Percentiles rank a stretch among this genome's conserved stretches.
Conservation (phyloP, 35 echinoderm and acorn worm genomes). For the Apostichopus japonicus region DNA sequence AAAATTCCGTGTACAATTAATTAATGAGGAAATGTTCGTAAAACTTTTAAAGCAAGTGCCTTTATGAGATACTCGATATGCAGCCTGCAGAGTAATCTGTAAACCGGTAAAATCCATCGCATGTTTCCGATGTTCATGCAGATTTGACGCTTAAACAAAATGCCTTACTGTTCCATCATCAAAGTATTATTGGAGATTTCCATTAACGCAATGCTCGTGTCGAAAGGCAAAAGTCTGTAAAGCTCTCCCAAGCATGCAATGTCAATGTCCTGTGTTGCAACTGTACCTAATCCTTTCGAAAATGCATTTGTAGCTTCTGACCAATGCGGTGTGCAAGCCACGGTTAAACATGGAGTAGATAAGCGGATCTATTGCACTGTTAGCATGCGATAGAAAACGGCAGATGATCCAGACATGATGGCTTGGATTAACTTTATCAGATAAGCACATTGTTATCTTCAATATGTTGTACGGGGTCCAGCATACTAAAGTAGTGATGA, state of each 20-base stretch:
- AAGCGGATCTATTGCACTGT: background rate
- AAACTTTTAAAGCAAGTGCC: too few species aligned
- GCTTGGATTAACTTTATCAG: background rate
- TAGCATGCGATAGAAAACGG: background rate
- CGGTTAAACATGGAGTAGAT: conserved; percentile 41
- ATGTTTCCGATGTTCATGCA: too few species aligned
- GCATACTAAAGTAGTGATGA: conserved; percentile 1
- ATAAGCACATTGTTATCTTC: background rate
- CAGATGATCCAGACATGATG: background rate
- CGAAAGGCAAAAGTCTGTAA: too few species aligned
- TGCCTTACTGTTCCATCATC: too few species aligned
- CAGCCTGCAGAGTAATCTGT: too few species aligned
- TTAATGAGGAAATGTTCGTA: too few species aligned
- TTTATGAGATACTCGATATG: too few species aligned
- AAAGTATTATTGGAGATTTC: too few species aligned
- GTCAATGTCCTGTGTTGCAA: background rate
- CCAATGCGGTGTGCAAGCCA: background rate
- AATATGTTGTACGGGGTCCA: conserved; percentile 13
- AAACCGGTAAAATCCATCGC: too few species aligned
- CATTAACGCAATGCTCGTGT: too few species aligned
- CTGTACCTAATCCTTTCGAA: background rate
- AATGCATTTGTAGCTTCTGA: background rate
- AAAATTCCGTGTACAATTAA: too few species aligned
- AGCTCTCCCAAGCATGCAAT: background rate
- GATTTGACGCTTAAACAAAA: too few species aligned